A percentile compares a stretch with the other conserved stretches of the same genome.
These are phyloP conservation scores for Ptychoptera contaminata DNA, from an alignment of 2,888 invertebrate species.

Conservation along the genomic window DNA sequence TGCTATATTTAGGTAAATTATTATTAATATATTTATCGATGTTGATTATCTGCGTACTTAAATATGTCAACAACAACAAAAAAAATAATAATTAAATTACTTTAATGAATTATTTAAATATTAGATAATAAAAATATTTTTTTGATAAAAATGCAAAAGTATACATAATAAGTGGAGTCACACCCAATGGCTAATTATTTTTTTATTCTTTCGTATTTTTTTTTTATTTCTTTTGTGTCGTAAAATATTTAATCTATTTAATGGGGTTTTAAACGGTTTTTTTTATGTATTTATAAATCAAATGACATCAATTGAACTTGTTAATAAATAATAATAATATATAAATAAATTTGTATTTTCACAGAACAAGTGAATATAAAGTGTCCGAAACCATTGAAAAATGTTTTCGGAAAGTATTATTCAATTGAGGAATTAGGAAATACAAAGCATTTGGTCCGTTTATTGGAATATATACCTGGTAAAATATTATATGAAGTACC, in stretches of 20 bases:
- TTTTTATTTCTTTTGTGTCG: too few species aligned
- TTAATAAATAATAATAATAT: too few species aligned
- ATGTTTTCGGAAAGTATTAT: conserved; percentile 45
- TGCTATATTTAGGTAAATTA: conserved; percentile 51
- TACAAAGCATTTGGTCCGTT: conserved; percentile 49
- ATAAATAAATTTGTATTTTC: conserved; percentile 10
- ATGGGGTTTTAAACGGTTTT: too few species aligned
- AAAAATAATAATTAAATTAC: background rate
- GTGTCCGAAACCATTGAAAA: conserved; percentile 57
- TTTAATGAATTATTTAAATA: background rate
- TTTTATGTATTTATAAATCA: too few species aligned
- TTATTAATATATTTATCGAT: background rate
- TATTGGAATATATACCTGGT: conserved; percentile 64
- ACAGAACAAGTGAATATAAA: conserved; percentile 41
- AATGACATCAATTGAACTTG: background rate
- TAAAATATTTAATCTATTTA: too few species aligned
- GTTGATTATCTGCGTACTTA: background rate
- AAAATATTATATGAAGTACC: conserved; percentile 46
- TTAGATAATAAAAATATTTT: background rate
- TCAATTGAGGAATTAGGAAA: conserved; percentile 35
- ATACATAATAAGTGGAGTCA: background rate
- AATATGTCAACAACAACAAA: too few species aligned
- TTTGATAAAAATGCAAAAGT: background rate
- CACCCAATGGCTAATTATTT: background rate
- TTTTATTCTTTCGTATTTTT: background rate